Percentiles rank a stretch among this genome's conserved stretches.
phyloP scores from a whole-genome alignment of 2,113 vertebrate genomes.

The Chloropsis cyanopogon region DNA sequence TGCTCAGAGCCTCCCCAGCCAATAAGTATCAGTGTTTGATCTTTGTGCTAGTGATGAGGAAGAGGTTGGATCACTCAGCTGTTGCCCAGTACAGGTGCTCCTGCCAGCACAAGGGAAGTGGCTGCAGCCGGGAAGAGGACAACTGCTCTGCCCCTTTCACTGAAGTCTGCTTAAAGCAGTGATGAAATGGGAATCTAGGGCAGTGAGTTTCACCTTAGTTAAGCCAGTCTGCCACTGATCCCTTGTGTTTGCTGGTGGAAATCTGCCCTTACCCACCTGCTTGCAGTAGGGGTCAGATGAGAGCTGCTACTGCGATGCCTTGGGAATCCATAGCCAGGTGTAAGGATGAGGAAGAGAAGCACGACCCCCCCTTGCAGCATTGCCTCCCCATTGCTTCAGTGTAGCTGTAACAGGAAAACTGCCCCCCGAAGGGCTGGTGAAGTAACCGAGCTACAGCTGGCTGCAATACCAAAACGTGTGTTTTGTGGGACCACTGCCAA shows the following conservation, averaged over 20 bases:
- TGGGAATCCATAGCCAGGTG: background rate
- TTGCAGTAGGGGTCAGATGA: conserved; percentile 23
- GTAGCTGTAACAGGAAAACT: background rate
- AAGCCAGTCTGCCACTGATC: background rate
- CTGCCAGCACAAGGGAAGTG: background rate
- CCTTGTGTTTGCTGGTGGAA: background rate
- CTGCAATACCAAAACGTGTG: accelerated
- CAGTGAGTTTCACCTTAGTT: background rate
- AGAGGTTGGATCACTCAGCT: background rate
- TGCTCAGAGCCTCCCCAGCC: background rate
- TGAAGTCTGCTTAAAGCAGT: accelerated
- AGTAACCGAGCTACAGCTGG: background rate
- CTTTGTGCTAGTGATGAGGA: background rate
- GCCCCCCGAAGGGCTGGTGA: background rate
- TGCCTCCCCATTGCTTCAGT: background rate
- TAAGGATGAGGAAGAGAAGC: background rate
- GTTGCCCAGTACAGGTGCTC: accelerated
- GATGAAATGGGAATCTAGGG: background rate
- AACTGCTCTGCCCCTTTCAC: background rate
- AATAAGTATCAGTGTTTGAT: background rate
- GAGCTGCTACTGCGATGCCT: background rate
- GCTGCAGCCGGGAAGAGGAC: background rate
- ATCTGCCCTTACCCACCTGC: background rate
- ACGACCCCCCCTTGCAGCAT: background rate
- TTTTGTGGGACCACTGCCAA: background rate